Evolutionary conservation across 2,797 vertebrate species (phyloP).

Genomic region (Malacoctenus gilli): DNA sequence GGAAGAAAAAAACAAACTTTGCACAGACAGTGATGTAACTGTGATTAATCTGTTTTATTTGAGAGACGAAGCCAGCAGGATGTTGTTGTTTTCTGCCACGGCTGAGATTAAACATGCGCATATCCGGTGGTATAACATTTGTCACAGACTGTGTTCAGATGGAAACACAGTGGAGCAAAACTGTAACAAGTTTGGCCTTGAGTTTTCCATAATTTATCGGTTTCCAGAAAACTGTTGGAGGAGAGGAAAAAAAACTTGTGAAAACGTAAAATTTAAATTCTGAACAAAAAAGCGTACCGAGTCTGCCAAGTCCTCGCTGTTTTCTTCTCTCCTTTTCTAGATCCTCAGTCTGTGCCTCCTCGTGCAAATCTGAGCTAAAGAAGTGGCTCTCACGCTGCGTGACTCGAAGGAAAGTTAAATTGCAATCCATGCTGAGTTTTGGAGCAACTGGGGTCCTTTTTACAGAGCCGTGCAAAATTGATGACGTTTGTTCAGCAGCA

Average conservation of each 20-base stretch:
- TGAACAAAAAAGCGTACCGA: constrained; percentile 9
- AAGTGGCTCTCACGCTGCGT: constrained; percentile 15
- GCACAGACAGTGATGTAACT: neutral
- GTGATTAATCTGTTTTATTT: neutral
- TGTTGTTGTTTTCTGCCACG: neutral
- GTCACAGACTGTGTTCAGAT: neutral
- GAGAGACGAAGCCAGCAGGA: neutral
- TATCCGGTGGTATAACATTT: neutral
- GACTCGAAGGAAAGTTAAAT: constrained; percentile 13
- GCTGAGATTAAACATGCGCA: neutral
- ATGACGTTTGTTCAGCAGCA: constrained; percentile 32
- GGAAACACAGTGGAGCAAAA: neutral
- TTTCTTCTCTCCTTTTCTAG: too few species aligned
- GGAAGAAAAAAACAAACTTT: neutral
- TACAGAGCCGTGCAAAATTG: constrained; percentile 43
- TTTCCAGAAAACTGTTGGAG: neutral
- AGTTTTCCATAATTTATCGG: constrained; percentile 11
- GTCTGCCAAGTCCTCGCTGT: neutral
- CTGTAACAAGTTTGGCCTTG: constrained; percentile 2
- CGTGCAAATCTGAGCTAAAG: constrained; percentile 27
- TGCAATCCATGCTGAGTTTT: constrained; percentile 20
- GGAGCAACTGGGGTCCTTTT: constrained; percentile 28
- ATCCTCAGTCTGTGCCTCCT: neutral
- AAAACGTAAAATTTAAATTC: constrained; percentile 8
- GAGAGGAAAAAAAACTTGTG: neutral